Base-by-base conservation (phyloP, 1,140 invertebrate genomes). In the Pogonomyrmex barbatus region DNA sequence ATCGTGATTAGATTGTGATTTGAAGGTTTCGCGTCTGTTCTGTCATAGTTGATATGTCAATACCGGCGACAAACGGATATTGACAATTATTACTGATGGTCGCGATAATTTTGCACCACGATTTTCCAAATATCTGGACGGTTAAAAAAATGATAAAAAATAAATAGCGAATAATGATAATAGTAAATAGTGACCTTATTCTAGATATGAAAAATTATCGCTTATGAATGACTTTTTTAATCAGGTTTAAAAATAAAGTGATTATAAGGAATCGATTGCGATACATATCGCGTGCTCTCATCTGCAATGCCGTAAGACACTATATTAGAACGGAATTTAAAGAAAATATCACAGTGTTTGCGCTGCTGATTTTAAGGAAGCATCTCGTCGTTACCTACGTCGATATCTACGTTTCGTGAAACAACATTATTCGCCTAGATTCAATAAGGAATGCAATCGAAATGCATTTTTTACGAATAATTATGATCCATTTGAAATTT, bases 331-430 rank as follows among this genome's bases (percentile, higher is more conserved):
- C 17, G 67, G 68, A 82, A 82, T 71, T 82, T 82, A 82, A 71
- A 82, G 67, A 82, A 82, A 82, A 82, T 82, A 82, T 82, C 56
- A n/a, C 54, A 14, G 12, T 75, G 68, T 83, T 73, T 60, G 12
- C 54, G 67, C 42, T 73, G 79, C 17, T 75, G 68, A 82, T 73
- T 83, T 75, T 63, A 60, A 75, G 68, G 79, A 47, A 83, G 68
- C 78, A 56, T 50, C 24, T 24, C 17, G 47, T 33, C 47, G 62
- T 42, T 17, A 39, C 39, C 62, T 30, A n/a, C n/a, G 47, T 39
- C 62, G 77, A 67, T 81, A 70, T 14, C 36, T 52, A 39, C 45
- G 45, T 70, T 54, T 2, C 42, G 12, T 73, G 17, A 71, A 65
- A 71, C 54, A 82, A 73, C 30, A 50, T 60, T 17, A n/a, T 70